Conservation (phyloP, 2,113 vertebrate species). For the Ascaphus truei region DNA sequence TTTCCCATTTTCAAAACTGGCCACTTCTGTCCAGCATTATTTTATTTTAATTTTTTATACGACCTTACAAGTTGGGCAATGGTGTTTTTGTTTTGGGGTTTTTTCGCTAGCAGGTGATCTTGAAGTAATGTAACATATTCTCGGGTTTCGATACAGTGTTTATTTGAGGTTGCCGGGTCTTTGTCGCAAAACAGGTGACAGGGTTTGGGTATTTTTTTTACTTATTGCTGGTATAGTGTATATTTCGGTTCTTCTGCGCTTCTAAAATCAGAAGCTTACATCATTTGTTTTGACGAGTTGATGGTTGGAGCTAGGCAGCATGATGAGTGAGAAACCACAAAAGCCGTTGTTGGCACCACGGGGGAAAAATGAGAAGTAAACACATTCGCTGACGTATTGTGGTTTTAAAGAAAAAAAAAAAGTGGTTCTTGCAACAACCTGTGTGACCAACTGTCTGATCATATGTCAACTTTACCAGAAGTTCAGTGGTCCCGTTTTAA, state of each 20-base stretch:
- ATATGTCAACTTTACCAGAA: not conserved
- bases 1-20: too few species aligned
- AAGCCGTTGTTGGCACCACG: not conserved
- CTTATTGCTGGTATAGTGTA: not conserved
- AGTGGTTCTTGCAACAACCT: too few species aligned
- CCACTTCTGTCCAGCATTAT: too few species aligned
- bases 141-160: too few species aligned
- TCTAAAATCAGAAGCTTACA: slow-evolving; percentile 33
- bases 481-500: not conserved
- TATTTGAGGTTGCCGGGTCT: too few species aligned
- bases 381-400: not conserved
- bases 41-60: too few species aligned
- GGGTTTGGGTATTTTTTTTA: not conserved
- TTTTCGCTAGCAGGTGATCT: too few species aligned
- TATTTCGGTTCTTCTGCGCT: not conserved
- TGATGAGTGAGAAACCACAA: not conserved
- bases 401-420: too few species aligned
- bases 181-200: too few species aligned
- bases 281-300: slow-evolving; percentile 45
- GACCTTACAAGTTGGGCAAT: too few species aligned
- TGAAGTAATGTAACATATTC: too few species aligned
- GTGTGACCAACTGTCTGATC: not conserved
- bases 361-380: not conserved
- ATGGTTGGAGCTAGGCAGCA: slow-evolving; percentile 8
- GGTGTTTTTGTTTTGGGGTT: too few species aligned